These are phyloP conservation scores for Gryllus longicercus DNA, from an alignment of 2,888 invertebrate species.

Conservation along the genomic window DNA sequence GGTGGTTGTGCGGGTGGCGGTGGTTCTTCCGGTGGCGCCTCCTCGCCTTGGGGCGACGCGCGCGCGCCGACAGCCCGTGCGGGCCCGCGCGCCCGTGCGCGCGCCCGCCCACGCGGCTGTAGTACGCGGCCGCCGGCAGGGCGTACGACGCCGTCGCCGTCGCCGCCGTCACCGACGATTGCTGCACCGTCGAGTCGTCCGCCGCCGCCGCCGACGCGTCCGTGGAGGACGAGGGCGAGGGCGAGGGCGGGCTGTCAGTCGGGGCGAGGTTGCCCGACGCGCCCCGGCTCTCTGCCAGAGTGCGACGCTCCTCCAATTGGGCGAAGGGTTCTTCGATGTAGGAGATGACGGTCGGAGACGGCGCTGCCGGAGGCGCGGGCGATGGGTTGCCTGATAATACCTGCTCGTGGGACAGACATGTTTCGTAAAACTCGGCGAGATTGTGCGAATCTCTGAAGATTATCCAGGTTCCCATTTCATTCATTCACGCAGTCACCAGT, in stretches of 20 bases:
- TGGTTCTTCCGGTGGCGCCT: neutral
- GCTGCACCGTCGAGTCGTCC: neutral
- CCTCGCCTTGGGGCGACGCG: neutral
- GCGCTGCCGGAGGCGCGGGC: neutral
- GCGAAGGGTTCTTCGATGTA: neutral
- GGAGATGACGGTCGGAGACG: neutral
- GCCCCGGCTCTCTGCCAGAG: neutral
- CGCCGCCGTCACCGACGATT: neutral
- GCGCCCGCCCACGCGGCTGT: neutral
- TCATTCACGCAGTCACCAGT: no score
- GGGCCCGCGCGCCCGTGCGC: neutral
- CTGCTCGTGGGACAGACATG: neutral
- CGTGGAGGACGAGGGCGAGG: neutral
- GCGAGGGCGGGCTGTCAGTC: neutral
- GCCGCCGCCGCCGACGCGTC: neutral
- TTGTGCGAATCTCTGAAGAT: no score
- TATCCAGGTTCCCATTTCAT: no score
- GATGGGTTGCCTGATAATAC: neutral
- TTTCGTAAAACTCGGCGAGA: no score
- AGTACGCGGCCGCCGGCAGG: neutral
- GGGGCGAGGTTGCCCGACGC: neutral
- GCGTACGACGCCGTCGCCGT: neutral
- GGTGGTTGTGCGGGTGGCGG: neutral
- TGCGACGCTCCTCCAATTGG: neutral
- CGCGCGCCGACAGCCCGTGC: neutral